Conservation (phyloP, 2,113 vertebrate genomes). For the Physeter macrocephalus region DNA sequence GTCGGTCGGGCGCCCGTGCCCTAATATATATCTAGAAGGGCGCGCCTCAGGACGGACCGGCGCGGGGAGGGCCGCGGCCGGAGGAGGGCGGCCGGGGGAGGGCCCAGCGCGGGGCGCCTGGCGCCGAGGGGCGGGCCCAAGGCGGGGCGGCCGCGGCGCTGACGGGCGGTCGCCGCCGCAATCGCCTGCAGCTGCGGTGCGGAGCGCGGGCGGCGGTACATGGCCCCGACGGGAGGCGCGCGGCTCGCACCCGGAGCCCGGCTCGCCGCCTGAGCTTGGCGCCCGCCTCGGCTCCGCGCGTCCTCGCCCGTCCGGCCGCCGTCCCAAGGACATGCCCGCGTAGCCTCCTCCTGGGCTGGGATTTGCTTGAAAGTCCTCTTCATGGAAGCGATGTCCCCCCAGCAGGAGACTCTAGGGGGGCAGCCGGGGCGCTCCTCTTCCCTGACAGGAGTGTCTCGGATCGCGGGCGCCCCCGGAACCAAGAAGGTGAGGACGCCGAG, state of each 20-base stretch:
- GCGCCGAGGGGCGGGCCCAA: conserved; percentile 37
- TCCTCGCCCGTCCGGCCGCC: neutral
- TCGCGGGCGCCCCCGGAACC: conserved; percentile 65
- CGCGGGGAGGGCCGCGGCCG: neutral
- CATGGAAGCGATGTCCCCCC: conserved; percentile 84
- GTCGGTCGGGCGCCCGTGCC: neutral
- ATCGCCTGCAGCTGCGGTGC: neutral
- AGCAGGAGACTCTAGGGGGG: conserved; percentile 80
- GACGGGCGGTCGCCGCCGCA: neutral
- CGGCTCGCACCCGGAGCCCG: neutral
- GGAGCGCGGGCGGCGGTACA: conserved; percentile 15
- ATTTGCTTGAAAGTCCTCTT: conserved; percentile 48
- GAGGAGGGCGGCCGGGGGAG: neutral
- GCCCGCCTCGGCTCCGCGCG: neutral
- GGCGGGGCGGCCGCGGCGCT: neutral
- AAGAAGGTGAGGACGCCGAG: conserved; percentile 79
- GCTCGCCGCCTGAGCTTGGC: neutral
- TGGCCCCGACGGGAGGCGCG: conserved; percentile 70
- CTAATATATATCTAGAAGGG: neutral
- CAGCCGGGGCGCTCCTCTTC: conserved; percentile 79
- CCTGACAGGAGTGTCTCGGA: conserved; percentile 76
- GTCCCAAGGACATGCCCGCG: neutral
- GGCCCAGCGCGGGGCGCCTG: neutral
- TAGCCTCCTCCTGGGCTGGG: neutral
- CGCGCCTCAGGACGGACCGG: too few species aligned